These are phyloP conservation scores for Eunapius fragilis DNA, from an alignment of 37 sponge, comb jelly and placozoan species.

Conservation along the genomic window DNA sequence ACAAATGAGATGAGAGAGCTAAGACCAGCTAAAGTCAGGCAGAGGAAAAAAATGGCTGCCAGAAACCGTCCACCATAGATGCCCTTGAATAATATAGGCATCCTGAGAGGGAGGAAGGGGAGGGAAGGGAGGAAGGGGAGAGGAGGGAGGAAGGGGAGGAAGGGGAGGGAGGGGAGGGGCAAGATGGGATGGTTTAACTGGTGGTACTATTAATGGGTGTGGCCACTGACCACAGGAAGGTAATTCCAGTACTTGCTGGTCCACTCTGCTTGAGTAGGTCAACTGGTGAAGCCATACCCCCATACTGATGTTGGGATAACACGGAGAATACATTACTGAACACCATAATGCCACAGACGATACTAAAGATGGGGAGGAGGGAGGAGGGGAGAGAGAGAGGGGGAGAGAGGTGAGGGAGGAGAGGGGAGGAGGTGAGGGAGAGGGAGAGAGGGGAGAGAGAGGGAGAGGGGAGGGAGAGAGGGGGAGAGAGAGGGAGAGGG, in stretches of 20 bases:
- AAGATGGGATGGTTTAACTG: no score
- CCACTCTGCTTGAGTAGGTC: slow-evolving; percentile 63
- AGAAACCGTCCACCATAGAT: slow-evolving; percentile 66
- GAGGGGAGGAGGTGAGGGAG: background rate
- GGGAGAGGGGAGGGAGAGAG: no score
- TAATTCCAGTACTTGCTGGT: slow-evolving; percentile 84
- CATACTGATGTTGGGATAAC: slow-evolving; percentile 11
- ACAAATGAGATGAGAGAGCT: slow-evolving; percentile 81
- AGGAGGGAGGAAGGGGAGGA: background rate
- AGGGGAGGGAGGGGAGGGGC: no score
- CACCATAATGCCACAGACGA: slow-evolving; percentile 78
- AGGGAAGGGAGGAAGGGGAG: background rate
- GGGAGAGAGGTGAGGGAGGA: background rate
- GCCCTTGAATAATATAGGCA: slow-evolving; percentile 73
- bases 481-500: no score
- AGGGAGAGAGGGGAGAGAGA: background rate
- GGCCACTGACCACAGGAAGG: slow-evolving; percentile 81
- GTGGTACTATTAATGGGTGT: no score
- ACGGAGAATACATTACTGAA: slow-evolving; percentile 78
- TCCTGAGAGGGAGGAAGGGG: slow-evolving; percentile 38
- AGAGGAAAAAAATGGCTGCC: slow-evolving; percentile 76
- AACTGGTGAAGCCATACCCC: slow-evolving; percentile 20
- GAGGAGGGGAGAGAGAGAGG: background rate
- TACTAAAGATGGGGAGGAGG: slow-evolving; percentile 28
- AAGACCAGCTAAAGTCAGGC: slow-evolving; percentile 77